phyloP scores from a whole-genome alignment of 2,797 vertebrate species.

The Saguinus oedipus region DNA sequence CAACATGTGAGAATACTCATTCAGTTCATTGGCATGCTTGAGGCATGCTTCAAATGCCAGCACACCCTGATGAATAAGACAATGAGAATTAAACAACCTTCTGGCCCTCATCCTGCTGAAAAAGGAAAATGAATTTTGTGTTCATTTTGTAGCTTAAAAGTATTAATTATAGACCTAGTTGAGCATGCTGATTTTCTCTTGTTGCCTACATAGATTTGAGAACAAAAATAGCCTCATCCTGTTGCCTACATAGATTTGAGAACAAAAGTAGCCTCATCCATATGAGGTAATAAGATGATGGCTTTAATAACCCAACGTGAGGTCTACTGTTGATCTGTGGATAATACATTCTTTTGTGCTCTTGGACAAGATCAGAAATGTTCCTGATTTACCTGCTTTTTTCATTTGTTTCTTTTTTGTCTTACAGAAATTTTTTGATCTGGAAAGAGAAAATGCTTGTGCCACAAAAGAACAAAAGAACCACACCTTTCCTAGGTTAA shows the following conservation, averaged over 20 bases:
- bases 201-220: background rate
- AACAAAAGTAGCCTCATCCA: conserved; percentile 59
- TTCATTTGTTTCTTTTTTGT: conserved; percentile 51
- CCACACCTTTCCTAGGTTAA: conserved; percentile 88
- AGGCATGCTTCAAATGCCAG: conserved; percentile 10
- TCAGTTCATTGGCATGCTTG: conserved; percentile 20
- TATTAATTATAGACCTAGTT: conserved; percentile 37
- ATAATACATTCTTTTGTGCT: background rate
- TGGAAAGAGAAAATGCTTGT: conserved; percentile 87
- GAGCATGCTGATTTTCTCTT: conserved; percentile 55
- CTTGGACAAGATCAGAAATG: background rate
- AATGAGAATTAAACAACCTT: conserved; percentile 48
- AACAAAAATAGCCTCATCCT: conserved; percentile 58
- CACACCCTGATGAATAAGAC: conserved; percentile 38
- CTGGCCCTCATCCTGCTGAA: background rate
- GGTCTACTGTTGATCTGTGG: background rate
- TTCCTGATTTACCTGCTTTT: conserved; percentile 54
- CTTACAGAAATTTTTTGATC: conserved; percentile 93
- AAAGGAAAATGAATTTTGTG: background rate
- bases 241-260: background rate
- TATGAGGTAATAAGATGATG: background rate
- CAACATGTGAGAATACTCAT: conserved; percentile 7
- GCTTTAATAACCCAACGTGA: conserved; percentile 19
- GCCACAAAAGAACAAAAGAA: conserved; percentile 88
- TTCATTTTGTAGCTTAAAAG: conserved; percentile 50